A percentile compares a stretch with the other conserved stretches of the same genome.
Conservation (phyloP, 2,888 invertebrate genomes). For the Drosophila nr. perissopoda region DNA sequence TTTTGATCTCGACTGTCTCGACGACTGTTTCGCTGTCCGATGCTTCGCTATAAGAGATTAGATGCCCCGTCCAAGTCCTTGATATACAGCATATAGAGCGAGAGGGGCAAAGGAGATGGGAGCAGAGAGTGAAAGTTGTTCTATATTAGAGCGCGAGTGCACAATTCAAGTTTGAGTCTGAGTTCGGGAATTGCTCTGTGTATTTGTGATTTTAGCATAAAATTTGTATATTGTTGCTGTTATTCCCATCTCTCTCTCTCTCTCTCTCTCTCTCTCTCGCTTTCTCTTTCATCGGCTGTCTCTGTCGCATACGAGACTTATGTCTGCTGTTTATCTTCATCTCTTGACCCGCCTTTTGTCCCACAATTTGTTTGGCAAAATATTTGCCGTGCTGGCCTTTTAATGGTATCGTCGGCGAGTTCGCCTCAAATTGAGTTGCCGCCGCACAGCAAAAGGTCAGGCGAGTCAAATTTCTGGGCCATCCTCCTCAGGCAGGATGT, state of each 20-base stretch:
- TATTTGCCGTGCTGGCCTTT: conserved; percentile 51
- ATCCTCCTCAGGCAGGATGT: conserved; percentile 14
- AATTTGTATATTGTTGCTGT: conserved; percentile 47
- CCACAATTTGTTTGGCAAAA: conserved; percentile 51
- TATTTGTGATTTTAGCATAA: conserved; percentile 32
- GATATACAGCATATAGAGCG: background rate
- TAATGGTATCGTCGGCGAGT: conserved; percentile 26
- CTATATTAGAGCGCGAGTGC: conserved; percentile 8
- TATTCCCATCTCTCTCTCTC: conserved; percentile 8
- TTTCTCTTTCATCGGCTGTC: background rate
- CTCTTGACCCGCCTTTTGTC: conserved; percentile 19
- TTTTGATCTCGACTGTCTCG: conserved; percentile 69
- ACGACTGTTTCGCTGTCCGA: conserved; percentile 43
- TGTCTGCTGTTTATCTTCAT: conserved; percentile 49
- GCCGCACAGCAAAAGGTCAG: conserved; percentile 43
- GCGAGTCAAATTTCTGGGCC: conserved; percentile 42
- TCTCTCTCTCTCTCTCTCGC: background rate
- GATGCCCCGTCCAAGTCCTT: conserved; percentile 29
- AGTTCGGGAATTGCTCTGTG: conserved; percentile 13
- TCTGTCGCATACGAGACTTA: conserved; percentile 11
- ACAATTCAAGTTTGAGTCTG: conserved; percentile 3
- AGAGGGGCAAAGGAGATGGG: background rate
- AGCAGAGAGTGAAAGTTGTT: background rate
- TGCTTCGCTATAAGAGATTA: conserved; percentile 39
- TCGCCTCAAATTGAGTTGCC: conserved; percentile 33